Base-by-base conservation (phyloP, 2,797 vertebrate species). In the Meriones psammophilus region DNA sequence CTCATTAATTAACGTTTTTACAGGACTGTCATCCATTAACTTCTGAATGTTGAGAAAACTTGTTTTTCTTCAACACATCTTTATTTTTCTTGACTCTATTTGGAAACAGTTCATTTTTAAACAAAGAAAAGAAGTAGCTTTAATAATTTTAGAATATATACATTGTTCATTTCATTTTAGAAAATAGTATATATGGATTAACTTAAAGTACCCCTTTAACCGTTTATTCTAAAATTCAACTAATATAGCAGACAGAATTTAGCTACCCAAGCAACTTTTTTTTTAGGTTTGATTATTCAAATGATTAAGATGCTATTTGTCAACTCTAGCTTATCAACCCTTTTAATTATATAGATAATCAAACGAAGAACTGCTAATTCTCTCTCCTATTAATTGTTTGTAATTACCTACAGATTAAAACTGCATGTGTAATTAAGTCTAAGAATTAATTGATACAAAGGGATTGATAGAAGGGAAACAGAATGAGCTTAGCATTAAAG, bases 341-440 rank as follows among this genome's bases (percentile, higher is more conserved):
- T 97, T 98, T 97, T 98, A 98, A 97, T 98, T 97, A 97, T 92
- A 92, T 73, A 94, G 97, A 96, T 97, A 98, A 98, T 97, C 97
- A 96, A 97, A 93, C 54, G 80, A 96, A 97, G 94, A 98, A 91
- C 92, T 90, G 33, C 62, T 98, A 96, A 97, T 98, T 98, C 96
- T 98, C 77, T 97, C 96, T 97, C 97, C 94, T 96, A 97, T 97
- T 97, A 97, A 98, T 97, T 98, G 92, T 91, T 97, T 97, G 42
- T 97, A 98, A 98, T 97, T 97, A 93, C 91, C 95, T 97, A 86
- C 74, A 96, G 93, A 97, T 98, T 97, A 97, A 98, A 98, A 97
- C 96, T 97, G 76, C 97, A 96, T 96, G 46, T 95, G 85, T 64
- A 98, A 94, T 98, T 98, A 96, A 97, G 98, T 97, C 96, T 96